Evolutionary conservation across 2,113 vertebrate species (phyloP), one percentile per base, ranked within the genome.

Genomic region (Nicator chloris): DNA sequence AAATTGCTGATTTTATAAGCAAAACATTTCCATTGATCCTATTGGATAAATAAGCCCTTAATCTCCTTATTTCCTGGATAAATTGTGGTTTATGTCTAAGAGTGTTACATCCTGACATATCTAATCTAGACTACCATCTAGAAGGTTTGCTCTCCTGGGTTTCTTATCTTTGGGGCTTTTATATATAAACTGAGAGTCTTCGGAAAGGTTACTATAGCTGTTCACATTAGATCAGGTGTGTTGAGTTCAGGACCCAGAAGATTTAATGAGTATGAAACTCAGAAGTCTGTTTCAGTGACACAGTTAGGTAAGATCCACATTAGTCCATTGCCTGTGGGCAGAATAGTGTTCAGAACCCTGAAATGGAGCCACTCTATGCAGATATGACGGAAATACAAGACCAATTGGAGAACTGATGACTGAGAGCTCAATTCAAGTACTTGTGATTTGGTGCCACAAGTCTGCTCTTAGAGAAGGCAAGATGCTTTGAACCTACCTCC

Each of bases 31-130:
- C 31, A 35, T 53, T 64, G n/a, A 64, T 7, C 3, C 1, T 40
- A 28, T 60, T 51, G 51, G 17, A 73, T 13, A 64, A 73, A 85
- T 35, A 75, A 60, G 9, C 2, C 16, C 8, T 71, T 65, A 51
- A 44, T 61, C 16, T 75, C 24, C 31, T 61, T 49, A 57, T 24
- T 71, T 91, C 17, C 16, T 11, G 14, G 15, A 8, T 49, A 66
- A 49, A 6, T n/a, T 57, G 13, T 49, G 7, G 2, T 2, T 70
- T 66, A 69, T 13, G 5, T 57, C 20, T 13, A 8, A 45, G 10
- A 35, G 6, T 26, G 7, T 6, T 82, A 10, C 23, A 51, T 42
- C 18, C 37, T 45, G 42, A 45, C 0, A 0, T 45, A 63, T 31
- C 39, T 8, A 24, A 20, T 31, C 2, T 47, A 49, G 31, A 39